Conservation (phyloP, 37 sponge, comb jelly and placozoan species). For the Chondrosia reniformis region DNA sequence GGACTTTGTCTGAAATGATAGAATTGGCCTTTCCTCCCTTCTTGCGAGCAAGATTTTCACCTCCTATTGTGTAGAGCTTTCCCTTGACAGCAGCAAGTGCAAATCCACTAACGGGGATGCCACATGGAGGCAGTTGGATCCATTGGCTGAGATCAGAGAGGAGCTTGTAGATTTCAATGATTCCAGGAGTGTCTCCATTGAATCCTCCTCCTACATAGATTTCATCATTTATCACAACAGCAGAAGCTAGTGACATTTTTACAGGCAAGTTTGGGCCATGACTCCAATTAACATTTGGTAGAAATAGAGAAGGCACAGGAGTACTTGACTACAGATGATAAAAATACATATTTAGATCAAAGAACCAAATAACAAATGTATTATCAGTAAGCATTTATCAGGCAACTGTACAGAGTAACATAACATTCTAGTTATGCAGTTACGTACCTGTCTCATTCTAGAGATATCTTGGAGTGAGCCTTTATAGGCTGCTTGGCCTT, state of each 20-base stretch:
- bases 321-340: no score
- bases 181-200: neutral
- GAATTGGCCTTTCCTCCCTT: neutral
- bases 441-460: no score
- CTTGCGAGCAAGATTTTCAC: neutral
- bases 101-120: neutral
- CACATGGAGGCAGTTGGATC: conserved; percentile 1
- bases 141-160: neutral
- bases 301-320: no score
- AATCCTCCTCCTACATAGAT: conserved; percentile 22
- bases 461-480: no score
- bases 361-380: no score
- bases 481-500: no score
- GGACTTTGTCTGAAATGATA: conserved; percentile 17
- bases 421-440: no score
- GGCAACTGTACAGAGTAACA: no score
- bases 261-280: neutral
- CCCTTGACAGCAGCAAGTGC: neutral
- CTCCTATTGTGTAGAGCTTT: neutral
- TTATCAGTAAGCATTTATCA: no score
- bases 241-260: conserved; percentile 7
- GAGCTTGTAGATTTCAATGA: conserved; percentile 6
- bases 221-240: neutral
- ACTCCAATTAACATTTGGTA: neutral
- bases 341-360: no score